Base-by-base conservation (phyloP, 2,888 invertebrate species). In the Trissonchulus latispiculum region DNA sequence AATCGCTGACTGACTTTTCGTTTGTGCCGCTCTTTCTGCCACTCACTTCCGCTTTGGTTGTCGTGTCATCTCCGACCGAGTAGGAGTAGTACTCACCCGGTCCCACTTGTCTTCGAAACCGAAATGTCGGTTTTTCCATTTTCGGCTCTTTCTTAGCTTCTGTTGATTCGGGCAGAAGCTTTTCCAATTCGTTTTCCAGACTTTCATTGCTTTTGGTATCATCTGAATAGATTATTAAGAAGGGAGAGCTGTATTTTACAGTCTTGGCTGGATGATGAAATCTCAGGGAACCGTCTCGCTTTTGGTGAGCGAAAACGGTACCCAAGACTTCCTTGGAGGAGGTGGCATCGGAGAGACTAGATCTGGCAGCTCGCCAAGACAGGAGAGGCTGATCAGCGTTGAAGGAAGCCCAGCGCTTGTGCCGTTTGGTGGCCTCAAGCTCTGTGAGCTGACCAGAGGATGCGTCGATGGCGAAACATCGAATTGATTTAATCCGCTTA, bases 171-270 rank as follows among this genome's bases (percentile, higher is more conserved):
- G n/a, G n/a, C n/a, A n/a, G n/a, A n/a, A n/a, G n/a, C 48, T 48
- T 8, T 23, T 48, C 48, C 8, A 48, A 8, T 15, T 8, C 8
- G 8, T 8, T 48, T 48, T 48, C 48, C 23, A 23, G 23, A 48
- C 23, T 23, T 8, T 15, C 48, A 8, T 15, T 23, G 3, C 35
- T 35, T 33, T 33, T 23, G 33, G 32, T 36, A n/a, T 68, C 69
- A 36, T 68, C 69, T 8, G 69, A 68, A 36, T 68, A 33, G 3
- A 68, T 33, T 2, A 68, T 33, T 36, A 68, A 33, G 36, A 68
- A 68, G n/a, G 69, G 69, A 2, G 69, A 68, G 36, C 36, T 33
- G 15, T 33, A 36, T 3, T 36, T 33, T 32, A 33, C 36, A 28
- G 36, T 28, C 36, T 33, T 33, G 8, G 3, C 2, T n/a, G 69